Base-by-base conservation (phyloP, 2,888 invertebrate species). In the Cheilosia vernalis region DNA sequence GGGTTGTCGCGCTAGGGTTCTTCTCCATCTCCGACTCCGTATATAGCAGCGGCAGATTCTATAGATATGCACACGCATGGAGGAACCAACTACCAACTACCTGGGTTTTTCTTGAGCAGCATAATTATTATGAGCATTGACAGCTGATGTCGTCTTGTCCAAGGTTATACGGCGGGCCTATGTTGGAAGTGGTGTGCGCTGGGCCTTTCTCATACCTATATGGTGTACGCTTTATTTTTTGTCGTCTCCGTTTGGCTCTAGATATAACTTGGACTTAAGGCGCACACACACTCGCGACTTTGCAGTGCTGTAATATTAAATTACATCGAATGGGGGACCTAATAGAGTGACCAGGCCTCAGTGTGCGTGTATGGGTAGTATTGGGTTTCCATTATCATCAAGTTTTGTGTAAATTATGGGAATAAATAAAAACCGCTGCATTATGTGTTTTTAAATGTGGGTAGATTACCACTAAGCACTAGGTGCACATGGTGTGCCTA, bases 91-190 rank as follows among this genome's bases (percentile, higher is more conserved):
- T 13, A 24, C 24, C 24, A 24, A 24, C 24, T 24, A 24, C 0
- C 21, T 80, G 85, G 66, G 66, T 80, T 70, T 66, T 76, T 70
- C 69, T 72, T 80, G 85, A 72, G 85, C 81, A 85, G 81, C 85
- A 85, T 85, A 85, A 85, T 85, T 85, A 80, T 85, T 81, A 85
- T 85, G 85, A 85, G 85, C 85, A 85, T 85, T 85, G 85, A 85
- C 85, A 85, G 85, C 85, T 81, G 85, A 85, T 85, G 85, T 85
- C 81, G 85, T 81, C 85, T 85, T 85, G 81, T 85, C 85, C 85
- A 85, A 85, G 85, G 85, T 81, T 85, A 81, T 85, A 81, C 67
- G 85, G 61, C 66, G 55, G 51, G 58, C 67, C 70, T 69, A 76
- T 76, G 74, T 49, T 82, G 47, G 21, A 64, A 51, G 30, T 69